Evolutionary conservation across 2,888 invertebrate genomes (phyloP), one percentile per base, ranked within the genome.

Genomic region (Lasioglossum zephyrum): DNA sequence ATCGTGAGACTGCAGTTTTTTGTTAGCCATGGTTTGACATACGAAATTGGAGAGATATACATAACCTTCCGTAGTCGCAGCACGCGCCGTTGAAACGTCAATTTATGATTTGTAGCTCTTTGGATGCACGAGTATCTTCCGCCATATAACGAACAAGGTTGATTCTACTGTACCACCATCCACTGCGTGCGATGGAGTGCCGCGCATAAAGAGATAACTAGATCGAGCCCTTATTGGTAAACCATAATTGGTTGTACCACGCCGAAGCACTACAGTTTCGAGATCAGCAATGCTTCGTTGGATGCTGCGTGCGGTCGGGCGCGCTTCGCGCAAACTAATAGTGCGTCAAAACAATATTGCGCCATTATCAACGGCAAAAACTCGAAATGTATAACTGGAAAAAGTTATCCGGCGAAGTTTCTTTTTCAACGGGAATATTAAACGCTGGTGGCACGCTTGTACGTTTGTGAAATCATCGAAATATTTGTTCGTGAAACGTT

Each of bases 201-300:
- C 77, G 73, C 75, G 18, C 60, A 79, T 87, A 88, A 90, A 90
- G 81, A 79, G 88, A 79, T 82, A 88, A 84, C 88, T 73, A 82
- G 83, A 73, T 79, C 79, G 72, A 73, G 77, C 85, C 79, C 88
- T 88, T 90, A 88, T 88, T 85, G 87, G 84, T 86, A 84, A 80
- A 82, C 87, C 87, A 82, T 87, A 89, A 81, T 89, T 81, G 82
- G 78, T 82, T 81, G 74, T 83, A 82, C 77, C 60, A 69, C 63
- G 36, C 66, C 69, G 77, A 82, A 79, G 18, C 81, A 82, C 77
- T 82, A 78, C 75, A 69, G 79, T 74, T 79, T 87, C 80, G 87
- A 79, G 77, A 84, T 79, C 86, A 79, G 74, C 84, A 81, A 87
- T 88, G 79, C 74, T 87, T 82, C 77, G 87, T 82, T 81, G 82